Evolutionary conservation across 2,113 vertebrate species (phyloP).

Genomic region (Oceanites oceanicus): DNA sequence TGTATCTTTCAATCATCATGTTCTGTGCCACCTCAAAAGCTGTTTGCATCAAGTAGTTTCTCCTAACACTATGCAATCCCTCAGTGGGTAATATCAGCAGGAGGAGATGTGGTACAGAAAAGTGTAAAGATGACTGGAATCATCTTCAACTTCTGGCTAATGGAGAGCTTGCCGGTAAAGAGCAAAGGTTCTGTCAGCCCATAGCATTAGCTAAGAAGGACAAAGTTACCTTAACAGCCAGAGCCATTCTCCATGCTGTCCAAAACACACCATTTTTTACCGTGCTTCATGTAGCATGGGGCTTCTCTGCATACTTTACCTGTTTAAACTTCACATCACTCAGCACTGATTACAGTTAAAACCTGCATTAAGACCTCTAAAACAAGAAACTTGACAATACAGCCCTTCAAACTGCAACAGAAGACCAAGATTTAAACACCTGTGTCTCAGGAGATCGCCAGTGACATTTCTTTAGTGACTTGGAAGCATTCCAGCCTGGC

Average conservation of each 20-base stretch:
- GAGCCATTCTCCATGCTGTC: not conserved
- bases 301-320: not conserved
- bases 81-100: not conserved
- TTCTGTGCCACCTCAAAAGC: not conserved
- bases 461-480: not conserved
- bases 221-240: not conserved
- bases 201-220: not conserved
- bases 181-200: not conserved
- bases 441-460: not conserved
- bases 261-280: not conserved
- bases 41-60: not conserved
- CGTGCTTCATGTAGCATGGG: not conserved
- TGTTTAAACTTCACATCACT: not conserved
- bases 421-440: not conserved
- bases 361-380: not conserved
- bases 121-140: not conserved
- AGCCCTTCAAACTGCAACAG: not conserved
- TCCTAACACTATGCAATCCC: not conserved
- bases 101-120: not conserved
- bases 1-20: not conserved
- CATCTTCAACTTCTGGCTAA: not conserved
- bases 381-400: not conserved
- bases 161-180: too few relatives aligned
- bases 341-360: not conserved
- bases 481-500: not conserved